Evolutionary conservation across 2,797 vertebrate genomes (phyloP).

Genomic region (Enteromius argenteus): DNA sequence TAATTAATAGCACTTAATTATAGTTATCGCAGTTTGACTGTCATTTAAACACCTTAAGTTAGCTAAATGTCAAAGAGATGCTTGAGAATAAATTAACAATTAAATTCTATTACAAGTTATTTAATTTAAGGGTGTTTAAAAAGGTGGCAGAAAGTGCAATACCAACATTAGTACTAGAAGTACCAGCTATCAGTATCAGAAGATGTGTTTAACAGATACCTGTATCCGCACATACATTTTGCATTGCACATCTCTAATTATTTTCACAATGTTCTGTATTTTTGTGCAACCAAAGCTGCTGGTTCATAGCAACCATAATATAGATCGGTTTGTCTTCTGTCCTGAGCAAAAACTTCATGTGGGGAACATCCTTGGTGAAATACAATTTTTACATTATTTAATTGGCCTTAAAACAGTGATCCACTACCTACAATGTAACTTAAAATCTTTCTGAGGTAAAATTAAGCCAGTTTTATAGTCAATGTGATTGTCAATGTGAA

Average conservation of each 20-base stretch:
- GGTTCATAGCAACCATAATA: conserved; percentile 1
- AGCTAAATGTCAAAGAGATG: background rate
- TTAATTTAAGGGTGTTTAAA: background rate
- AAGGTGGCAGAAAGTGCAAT: background rate
- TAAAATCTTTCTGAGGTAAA: background rate
- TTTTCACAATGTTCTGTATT: background rate
- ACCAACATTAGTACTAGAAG: background rate
- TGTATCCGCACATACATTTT: background rate
- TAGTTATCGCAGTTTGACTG: background rate
- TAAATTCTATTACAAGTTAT: background rate
- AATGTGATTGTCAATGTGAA: background rate
- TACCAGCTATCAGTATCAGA: background rate
- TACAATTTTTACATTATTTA: background rate
- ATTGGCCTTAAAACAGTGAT: background rate
- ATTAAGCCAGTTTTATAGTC: background rate
- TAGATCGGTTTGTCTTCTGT: background rate
- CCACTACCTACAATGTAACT: background rate
- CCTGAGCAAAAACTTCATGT: background rate
- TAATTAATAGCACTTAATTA: background rate
- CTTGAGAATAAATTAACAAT: background rate
- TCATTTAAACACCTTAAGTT: background rate
- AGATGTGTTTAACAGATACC: background rate
- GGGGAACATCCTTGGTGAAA: background rate
- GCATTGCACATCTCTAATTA: background rate
- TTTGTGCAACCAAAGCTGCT: background rate